These are phyloP conservation scores for Panagrolaimus sp. DNA, from an alignment of 1,140 invertebrate species.

Conservation along the genomic window DNA sequence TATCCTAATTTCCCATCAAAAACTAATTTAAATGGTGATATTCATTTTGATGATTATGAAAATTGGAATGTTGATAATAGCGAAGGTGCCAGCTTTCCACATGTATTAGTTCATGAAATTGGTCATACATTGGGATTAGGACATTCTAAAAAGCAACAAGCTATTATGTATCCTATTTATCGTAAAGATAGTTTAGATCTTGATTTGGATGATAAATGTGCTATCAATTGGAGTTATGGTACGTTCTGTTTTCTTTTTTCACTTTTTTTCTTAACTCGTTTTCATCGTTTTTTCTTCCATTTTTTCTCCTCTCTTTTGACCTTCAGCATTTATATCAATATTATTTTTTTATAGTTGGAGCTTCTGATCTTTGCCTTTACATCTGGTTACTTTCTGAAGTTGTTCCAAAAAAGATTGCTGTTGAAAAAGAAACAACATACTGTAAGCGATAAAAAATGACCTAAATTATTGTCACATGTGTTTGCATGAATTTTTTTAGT, in stretches of 20 bases:
- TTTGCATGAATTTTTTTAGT: slow-evolving; percentile 25
- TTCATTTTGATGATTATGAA: slow-evolving; percentile 51
- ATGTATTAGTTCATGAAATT: slow-evolving; percentile 47
- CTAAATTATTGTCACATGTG: background rate
- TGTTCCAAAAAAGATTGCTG: slow-evolving; percentile 43
- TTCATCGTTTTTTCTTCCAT: background rate
- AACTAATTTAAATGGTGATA: slow-evolving; percentile 42
- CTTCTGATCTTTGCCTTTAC: slow-evolving; percentile 44
- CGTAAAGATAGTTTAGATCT: slow-evolving; percentile 41
- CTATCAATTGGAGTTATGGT: slow-evolving; percentile 51
- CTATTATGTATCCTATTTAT: slow-evolving; percentile 52
- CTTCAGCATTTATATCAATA: background rate
- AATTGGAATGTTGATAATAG: slow-evolving; percentile 36
- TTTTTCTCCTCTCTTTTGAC: background rate
- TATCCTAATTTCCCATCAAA: slow-evolving; percentile 47
- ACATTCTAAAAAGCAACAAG: slow-evolving; percentile 50
- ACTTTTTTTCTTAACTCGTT: background rate
- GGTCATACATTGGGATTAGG: slow-evolving; percentile 48
- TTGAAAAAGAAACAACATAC: slow-evolving; percentile 31
- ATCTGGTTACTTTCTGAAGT: slow-evolving; percentile 50
- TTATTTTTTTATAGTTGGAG: slow-evolving; percentile 37
- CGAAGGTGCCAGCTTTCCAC: slow-evolving; percentile 47
- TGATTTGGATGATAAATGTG: slow-evolving; percentile 51
- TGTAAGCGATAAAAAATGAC: slow-evolving; percentile 24
- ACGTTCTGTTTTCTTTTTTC: slow-evolving; percentile 16